Evolutionary conservation across 2,797 vertebrate species (phyloP), one percentile per base, ranked within the genome.

Genomic region (Eutrigla gurnardus): DNA sequence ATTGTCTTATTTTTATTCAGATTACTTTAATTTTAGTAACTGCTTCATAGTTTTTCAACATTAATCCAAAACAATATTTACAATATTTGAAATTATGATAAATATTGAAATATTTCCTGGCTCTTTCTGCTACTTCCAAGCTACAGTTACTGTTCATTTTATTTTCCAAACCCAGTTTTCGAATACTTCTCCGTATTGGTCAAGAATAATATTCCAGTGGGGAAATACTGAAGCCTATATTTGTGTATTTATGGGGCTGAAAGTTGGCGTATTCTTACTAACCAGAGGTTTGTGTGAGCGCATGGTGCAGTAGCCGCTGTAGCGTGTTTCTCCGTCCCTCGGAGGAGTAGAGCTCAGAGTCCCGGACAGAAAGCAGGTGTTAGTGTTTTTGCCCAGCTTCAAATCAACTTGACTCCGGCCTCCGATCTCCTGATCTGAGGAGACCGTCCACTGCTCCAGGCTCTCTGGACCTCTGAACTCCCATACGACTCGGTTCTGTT

Each of bases 291-390:
- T 92, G 73, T 91, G 94, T 49, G 97, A 94, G 66, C 93, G 92
- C 91, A 99, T 80, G 0, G 93, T 92, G 86, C 97, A 99, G 86
- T 98, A 99, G 25, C 98, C 98, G 39, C 98, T 99, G 88, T 96
- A 97, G 37, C 91, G 91, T 0, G 96, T 97, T 62, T 97, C 96
- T 57, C 98, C 97, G 2, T 98, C 97, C 25, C 78, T 93, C 2
- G 97, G 97, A 0, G 92, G 92, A 15, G 89, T 89, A 0, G 95
- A 95, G 65, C 86, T 94, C 77, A 99, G 94, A 6, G 89, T 96
- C 53, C 98, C 98, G 11, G 96, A 95, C 0, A 99, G 81, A 42
- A 97, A 72, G 59, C 96, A 96, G 25, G 93, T 97, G 25, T 90
- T 93, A 65, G 94, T 94, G 91, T 97, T 98, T 77, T 85, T 96